These are phyloP conservation scores for Ancistrus triradiatus DNA, from an alignment of 2,113 vertebrate genomes.

Conservation along the genomic window DNA sequence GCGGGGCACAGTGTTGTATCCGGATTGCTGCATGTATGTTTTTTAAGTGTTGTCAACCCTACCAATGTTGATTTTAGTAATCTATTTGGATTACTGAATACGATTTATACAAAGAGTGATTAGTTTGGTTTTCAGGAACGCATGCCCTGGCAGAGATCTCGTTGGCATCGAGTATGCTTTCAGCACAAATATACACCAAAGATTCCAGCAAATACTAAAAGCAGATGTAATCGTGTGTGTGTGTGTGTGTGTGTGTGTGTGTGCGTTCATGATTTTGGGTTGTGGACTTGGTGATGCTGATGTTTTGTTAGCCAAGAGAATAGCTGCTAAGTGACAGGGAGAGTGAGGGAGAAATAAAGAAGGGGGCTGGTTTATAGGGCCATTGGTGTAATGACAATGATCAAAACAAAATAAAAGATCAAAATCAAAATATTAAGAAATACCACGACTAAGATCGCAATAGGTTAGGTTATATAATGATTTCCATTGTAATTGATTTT, in stretches of 20 bases:
- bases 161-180: not conserved
- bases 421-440: no score
- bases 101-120: not conserved
- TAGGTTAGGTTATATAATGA: no score
- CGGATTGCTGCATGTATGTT: constrained; percentile 3
- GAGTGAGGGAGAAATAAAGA: no score
- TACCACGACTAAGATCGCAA: no score
- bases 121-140: not conserved
- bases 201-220: not conserved
- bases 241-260: constrained; percentile 9
- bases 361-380: no score
- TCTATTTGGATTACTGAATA: not conserved
- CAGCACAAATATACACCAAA: not conserved
- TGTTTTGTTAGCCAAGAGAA: no score
- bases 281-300: no score
- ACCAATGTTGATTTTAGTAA: not conserved
- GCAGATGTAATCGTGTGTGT: not conserved
- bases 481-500: no score
- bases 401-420: no score
- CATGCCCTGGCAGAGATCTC: not conserved
- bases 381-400: no score
- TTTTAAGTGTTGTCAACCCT: not conserved
- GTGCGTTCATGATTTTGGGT: not conserved
- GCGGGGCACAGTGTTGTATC: not conserved
- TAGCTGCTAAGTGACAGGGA: no score